These are phyloP conservation scores for Archocentrus centrarchus DNA, from an alignment of 2,113 vertebrate genomes.

Conservation along the genomic window DNA sequence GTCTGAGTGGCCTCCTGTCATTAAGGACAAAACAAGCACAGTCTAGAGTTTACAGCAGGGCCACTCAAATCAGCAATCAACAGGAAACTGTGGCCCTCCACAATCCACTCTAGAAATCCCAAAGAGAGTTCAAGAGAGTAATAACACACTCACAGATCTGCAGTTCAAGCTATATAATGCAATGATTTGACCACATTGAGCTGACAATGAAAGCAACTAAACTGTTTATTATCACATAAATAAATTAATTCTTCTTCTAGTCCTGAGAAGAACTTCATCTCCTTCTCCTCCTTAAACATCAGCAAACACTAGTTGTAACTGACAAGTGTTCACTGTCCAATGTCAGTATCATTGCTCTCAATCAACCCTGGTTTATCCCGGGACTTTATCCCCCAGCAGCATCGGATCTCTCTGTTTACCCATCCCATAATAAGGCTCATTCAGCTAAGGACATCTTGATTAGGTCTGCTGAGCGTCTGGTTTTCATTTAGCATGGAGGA, in stretches of 20 bases:
- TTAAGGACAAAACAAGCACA: conserved; percentile 51
- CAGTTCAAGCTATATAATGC: background rate
- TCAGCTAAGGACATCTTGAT: conserved; percentile 78
- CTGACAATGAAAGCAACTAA: background rate
- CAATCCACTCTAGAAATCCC: conserved; percentile 2
- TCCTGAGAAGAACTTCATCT: background rate
- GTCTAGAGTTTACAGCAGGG: conserved; percentile 41
- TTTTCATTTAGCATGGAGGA: conserved; percentile 74
- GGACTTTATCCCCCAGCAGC: conserved; percentile 71
- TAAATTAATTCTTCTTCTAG: background rate
- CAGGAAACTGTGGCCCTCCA: conserved; percentile 33
- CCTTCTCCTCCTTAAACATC: background rate
- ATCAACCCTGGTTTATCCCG: conserved; percentile 58
- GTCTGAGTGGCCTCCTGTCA: conserved; percentile 46
- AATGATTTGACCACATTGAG: background rate
- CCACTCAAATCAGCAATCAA: conserved; percentile 43
- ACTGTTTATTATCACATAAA: background rate
- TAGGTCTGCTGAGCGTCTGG: conserved; percentile 72
- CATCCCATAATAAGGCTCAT: conserved; percentile 78
- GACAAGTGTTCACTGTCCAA: conserved; percentile 33
- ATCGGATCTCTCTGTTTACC: conserved; percentile 79
- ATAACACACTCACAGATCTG: background rate
- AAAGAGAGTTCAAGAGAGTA: conserved; percentile 12
- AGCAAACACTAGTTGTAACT: conserved; percentile 31
- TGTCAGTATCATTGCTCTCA: conserved; percentile 61